phyloP scores from a whole-genome alignment of 2,888 invertebrate genomes.

The Fissipunctia ypsillon region DNA sequence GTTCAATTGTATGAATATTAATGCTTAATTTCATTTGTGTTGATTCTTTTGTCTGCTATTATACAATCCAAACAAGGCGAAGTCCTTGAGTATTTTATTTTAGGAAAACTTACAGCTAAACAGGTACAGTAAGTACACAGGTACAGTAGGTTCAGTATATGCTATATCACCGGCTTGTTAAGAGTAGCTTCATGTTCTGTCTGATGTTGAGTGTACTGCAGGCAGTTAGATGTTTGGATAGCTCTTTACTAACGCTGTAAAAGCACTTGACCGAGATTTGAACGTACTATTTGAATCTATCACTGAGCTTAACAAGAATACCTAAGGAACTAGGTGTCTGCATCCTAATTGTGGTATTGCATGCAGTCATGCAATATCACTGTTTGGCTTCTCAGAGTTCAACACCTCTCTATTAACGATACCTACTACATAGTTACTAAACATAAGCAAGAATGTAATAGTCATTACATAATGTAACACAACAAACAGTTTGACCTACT shows the following conservation, averaged over 20 bases:
- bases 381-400: constrained; percentile 38
- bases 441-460: constrained; percentile 44
- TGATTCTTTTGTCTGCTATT: constrained; percentile 55
- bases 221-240: constrained; percentile 52
- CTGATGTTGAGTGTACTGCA: constrained; percentile 19
- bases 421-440: constrained; percentile 43
- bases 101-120: too few relatives aligned
- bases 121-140: too few relatives aligned
- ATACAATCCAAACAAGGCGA: constrained; percentile 66
- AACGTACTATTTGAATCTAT: constrained; percentile 39
- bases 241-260: constrained; percentile 49
- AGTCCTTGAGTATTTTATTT: constrained; percentile 73
- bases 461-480: constrained; percentile 56
- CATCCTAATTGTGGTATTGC: constrained; percentile 46
- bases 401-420: constrained; percentile 24
- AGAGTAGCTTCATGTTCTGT: constrained; percentile 40
- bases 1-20: constrained; percentile 59
- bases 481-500: constrained; percentile 61
- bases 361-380: constrained; percentile 48
- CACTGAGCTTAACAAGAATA: constrained; percentile 44
- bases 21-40: constrained; percentile 61
- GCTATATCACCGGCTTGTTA: constrained; percentile 38
- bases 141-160: too few relatives aligned
- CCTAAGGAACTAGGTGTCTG: constrained; percentile 22
- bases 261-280: constrained; percentile 48